A percentile compares a stretch with the other conserved stretches of the same genome.
Evolutionary conservation across 2,888 invertebrate genomes (phyloP).

Genomic region (Balanococcus diminutus): DNA sequence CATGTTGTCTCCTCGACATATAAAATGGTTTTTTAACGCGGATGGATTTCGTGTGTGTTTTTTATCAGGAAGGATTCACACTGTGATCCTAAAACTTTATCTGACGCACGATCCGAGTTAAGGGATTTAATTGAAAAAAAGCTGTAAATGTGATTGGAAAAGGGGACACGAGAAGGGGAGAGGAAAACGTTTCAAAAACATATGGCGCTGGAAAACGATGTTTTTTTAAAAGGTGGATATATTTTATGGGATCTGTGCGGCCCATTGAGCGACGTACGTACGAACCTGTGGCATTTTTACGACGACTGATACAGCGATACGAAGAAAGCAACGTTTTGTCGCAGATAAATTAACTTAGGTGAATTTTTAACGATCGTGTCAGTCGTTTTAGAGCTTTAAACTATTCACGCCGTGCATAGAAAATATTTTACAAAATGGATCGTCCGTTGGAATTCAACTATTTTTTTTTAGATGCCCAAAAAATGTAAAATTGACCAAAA

Average conservation of each 20-base stretch:
- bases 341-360: too few species aligned
- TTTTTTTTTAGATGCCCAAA: too few species aligned
- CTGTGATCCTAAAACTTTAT: not conserved
- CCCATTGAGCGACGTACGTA: not conserved
- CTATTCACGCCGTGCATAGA: too few species aligned
- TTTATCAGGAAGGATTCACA: not conserved
- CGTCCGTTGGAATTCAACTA: too few species aligned
- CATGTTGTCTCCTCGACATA: not conserved
- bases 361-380: too few species aligned
- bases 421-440: too few species aligned
- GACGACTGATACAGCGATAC: not conserved
- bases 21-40: not conserved
- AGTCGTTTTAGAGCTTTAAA: too few species aligned
- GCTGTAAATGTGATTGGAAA: not conserved
- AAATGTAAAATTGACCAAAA: too few species aligned
- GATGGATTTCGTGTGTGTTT: not conserved
- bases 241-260: not conserved
- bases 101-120: not conserved
- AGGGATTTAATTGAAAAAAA: slow-evolving; percentile 12
- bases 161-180: not conserved
- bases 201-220: not conserved
- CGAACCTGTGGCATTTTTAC: not conserved
- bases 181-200: not conserved
- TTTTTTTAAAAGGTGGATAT: not conserved
- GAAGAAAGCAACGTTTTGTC: not conserved